Base-by-base conservation (phyloP, 2,113 vertebrate species). In the Promerops cafer region DNA sequence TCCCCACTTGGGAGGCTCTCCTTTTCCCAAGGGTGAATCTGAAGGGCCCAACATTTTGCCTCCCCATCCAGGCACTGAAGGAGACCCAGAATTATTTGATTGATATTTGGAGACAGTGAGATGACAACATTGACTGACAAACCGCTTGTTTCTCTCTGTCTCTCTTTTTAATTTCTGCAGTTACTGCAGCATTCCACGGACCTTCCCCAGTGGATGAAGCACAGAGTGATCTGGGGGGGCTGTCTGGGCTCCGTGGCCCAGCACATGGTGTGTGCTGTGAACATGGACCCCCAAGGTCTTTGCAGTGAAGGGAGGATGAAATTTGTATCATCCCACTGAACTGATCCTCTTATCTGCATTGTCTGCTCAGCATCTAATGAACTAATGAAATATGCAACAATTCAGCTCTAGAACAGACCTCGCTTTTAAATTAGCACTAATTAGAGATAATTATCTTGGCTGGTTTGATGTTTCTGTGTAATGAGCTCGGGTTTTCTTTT, bases 381-480 rank as follows among this genome's bases (percentile, higher is more conserved):
- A 96, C 93, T 92, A 92, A 96, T 97, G 93, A 97, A 96, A 97
- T 96, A 96, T 96, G 96, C 96, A 96, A 93, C 93, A 89, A 96
- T 92, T 85, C 97, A 87, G 93, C 93, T 93, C 79, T 61, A 95
- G 95, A 96, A 91, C 79, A 96, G 93, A 61, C 88, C 64, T 92
- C 78, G 75, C 88, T 89, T 96, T 95, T 93, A 97, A 97, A 97
- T 97, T 96, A 97, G 96, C 88, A 96, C 96, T 97, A 97, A 96
- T 97, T 97, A 96, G 96, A 96, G 94, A 97, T 97, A 96, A 96
- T 96, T 96, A 97, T 96, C 96, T 96, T 91, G 84, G 93, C 90
- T 94, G 93, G 92, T 90, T 97, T 96, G 96, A 97, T 96, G 93
- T 96, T 96, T 94, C 95, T 81, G 37, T 96, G 93, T 95, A 97